phyloP scores from a whole-genome alignment of 2,888 invertebrate species.

The Mimumesa dahlbomi region DNA sequence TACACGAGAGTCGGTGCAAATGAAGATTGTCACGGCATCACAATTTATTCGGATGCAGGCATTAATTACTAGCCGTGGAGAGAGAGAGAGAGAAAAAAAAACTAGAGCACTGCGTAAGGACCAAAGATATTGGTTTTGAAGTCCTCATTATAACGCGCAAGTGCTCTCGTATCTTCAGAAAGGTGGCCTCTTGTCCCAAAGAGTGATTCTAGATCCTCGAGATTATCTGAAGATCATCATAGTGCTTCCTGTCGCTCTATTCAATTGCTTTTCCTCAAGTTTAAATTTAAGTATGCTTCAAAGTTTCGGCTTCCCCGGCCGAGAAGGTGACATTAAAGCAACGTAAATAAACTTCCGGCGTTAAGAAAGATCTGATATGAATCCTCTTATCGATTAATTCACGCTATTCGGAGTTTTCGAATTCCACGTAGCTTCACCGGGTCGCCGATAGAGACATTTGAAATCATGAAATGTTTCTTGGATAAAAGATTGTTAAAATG shows the following conservation, averaged over 20 bases:
- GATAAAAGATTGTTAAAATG: too few relatives aligned
- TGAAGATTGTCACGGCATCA: too few relatives aligned
- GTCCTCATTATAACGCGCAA: constrained; percentile 28
- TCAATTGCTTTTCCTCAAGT: constrained; percentile 17
- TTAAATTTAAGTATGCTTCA: constrained; percentile 10
- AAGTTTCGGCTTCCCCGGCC: not conserved
- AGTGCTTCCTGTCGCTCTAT: constrained; percentile 16
- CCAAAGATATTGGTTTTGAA: constrained; percentile 37
- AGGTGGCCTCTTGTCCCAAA: not conserved
- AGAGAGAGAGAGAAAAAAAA: too few relatives aligned
- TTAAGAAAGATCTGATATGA: too few relatives aligned
- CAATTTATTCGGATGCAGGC: too few relatives aligned
- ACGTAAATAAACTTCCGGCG: too few relatives aligned
- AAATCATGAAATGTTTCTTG: too few relatives aligned
- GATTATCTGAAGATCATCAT: constrained; percentile 39
- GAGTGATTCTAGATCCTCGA: constrained; percentile 15
- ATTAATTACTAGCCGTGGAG: constrained; percentile 45
- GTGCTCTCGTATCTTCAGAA: constrained; percentile 19
- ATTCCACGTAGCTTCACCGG: too few relatives aligned
- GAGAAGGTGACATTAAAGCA: not conserved
- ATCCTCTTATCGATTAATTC: too few relatives aligned
- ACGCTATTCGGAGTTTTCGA: too few relatives aligned
- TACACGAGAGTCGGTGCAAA: too few relatives aligned
- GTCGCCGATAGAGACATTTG: too few relatives aligned
- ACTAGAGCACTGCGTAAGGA: not conserved